Evolutionary conservation across 2,797 vertebrate species (phyloP), one percentile per base, ranked within the genome.

Genomic region (Masticophis lateralis): DNA sequence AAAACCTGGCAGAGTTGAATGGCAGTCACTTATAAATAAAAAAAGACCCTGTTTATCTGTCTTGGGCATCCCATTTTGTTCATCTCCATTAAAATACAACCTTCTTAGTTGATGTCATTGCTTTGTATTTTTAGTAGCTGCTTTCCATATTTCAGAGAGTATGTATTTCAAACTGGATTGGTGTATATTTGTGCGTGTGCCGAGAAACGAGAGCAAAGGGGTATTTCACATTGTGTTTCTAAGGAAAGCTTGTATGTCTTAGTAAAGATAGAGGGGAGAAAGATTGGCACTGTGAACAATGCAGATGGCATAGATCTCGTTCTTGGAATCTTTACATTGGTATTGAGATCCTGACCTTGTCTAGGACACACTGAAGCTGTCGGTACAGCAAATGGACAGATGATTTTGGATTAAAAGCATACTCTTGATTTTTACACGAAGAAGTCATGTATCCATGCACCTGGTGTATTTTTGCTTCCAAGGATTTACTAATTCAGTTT

Each of bases 281-380:
- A 47, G 37, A 83, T 43, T 12, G 37, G 9, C 43, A 25, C 79
- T 47, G 18, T 83, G 79, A 83, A 83, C 95, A 93, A 93, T 95
- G 90, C 91, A 90, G 92, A 91, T 86, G 95, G 91, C 94, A 95
- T 94, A 92, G 94, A 94, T 97, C 4, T 83, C 94, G 93, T 95
- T 94, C 94, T 63, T 93, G 95, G 94, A 74, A 92, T 94, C 91
- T 93, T 95, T 95, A 94, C 95, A 95, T 83, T 91, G 92, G 32
- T 94, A 96, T 96, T 97, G 96, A 97, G 95, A 89, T 93, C 93
- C 94, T 98, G 98, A 98, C 97, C 95, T 97, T 97, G 95, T 95
- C 92, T 95, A 92, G 95, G 97, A 95, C 96, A 95, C 92, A 97
- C 97, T 97, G 97, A 95, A 95, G 94, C 96, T 96, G 95, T 95